Evolutionary conservation across 1,140 invertebrate genomes (phyloP).

Genomic region (Penaeus chinensis): DNA sequence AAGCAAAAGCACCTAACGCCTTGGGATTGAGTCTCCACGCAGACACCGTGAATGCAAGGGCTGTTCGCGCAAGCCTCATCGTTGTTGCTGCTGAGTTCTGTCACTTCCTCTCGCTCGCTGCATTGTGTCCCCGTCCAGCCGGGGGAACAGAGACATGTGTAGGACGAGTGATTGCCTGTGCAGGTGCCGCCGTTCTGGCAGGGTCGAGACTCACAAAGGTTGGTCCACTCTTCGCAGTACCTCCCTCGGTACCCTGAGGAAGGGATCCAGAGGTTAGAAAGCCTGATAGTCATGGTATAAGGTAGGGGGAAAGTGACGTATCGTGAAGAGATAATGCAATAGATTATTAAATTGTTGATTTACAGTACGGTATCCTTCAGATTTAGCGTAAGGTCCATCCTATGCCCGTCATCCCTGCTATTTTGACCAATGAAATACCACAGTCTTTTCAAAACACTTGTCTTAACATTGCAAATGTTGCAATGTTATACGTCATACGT

Average conservation of each 20-base stretch:
- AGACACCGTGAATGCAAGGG: constrained; percentile 45
- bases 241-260: constrained; percentile 75
- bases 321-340: neutral
- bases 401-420: too few relatives aligned
- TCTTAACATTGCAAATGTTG: too few relatives aligned
- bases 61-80: constrained; percentile 5
- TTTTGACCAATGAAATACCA: too few relatives aligned
- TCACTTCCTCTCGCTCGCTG: constrained; percentile 70
- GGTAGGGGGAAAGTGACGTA: neutral
- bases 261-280: neutral
- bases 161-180: constrained; percentile 76
- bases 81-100: neutral
- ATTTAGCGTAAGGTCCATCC: too few relatives aligned
- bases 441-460: too few relatives aligned
- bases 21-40: constrained; percentile 30
- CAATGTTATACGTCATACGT: too few relatives aligned
- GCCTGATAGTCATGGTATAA: too few relatives aligned
- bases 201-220: constrained; percentile 82
- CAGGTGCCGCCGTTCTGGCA: constrained; percentile 79
- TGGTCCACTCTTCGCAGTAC: constrained; percentile 87
- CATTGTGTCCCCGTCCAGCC: constrained; percentile 79
- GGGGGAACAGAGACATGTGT: constrained; percentile 74
- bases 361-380: too few relatives aligned
- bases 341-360: too few relatives aligned
- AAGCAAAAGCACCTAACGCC: constrained; percentile 43